Evolutionary conservation across 2,113 vertebrate species (phyloP), one percentile per base, ranked within the genome.

Genomic region (Mesitornis unicolor): DNA sequence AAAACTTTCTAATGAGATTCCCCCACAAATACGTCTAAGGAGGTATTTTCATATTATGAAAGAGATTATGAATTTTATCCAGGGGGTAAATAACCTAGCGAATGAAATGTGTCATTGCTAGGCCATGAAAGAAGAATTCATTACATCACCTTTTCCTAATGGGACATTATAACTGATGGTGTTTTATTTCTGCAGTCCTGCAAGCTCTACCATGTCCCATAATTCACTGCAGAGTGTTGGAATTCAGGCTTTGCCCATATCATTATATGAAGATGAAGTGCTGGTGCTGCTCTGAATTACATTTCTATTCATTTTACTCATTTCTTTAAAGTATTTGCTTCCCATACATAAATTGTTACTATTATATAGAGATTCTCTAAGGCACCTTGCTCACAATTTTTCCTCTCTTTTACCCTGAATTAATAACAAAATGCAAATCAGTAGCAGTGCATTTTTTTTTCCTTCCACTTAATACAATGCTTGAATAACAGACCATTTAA

Each of bases 111-210:
- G 97, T 97, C 97, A 96, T 92, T 98, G 87, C 91, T 93, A 92
- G 93, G 89, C 97, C 94, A 96, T 96, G 94, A 98, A 98, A 95
- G 94, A 93, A 74, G 89, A 98, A 98, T 97, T 97, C 92, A 96
- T 89, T 74, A 93, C 90, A 94, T 97, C 96, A 97, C 96, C 96
- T 98, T 97, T 96, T 96, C 96, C 96, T 98, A 97, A 97, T 93
- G 96, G 96, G 95, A 95, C 97, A 95, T 97, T 90, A 35, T 81
- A 95, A 93, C 94, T 89, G 87, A 83, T 92, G 8, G 3, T 82
- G 95, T 84, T 96, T 93, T 93, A 81, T 82, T 89, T 91, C 80
- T 89, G 78, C 89, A 96, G 79, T 81, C 94, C 64, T 85, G 35
- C 61, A 88, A 92, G 84, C 93, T 84, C 77, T 81, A 85, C 94